Evolutionary conservation across 2,113 vertebrate species (phyloP).

Genomic region (Gallinago media): DNA sequence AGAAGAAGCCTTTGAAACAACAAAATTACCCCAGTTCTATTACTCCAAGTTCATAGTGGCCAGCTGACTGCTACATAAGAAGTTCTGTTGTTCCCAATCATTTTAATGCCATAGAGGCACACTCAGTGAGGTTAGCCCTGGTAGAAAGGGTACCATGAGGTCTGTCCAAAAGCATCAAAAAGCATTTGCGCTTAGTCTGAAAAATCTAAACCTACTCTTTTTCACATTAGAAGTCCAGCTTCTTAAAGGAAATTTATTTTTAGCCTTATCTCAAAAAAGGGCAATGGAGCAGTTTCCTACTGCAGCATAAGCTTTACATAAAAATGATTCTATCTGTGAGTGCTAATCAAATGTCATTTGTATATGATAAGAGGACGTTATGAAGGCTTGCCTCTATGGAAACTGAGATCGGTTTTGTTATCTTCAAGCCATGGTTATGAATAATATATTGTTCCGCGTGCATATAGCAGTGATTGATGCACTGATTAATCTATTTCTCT

Average conservation of each 20-base stretch:
- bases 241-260: constrained; percentile 12
- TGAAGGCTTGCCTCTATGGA: not conserved
- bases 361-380: not conserved
- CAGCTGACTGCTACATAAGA: not conserved
- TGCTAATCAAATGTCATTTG: constrained; percentile 21
- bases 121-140: not conserved
- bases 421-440: constrained; percentile 2
- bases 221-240: not conserved
- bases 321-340: constrained; percentile 10
- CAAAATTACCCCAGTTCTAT: not conserved
- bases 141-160: not conserved
- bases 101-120: not conserved
- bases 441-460: not conserved
- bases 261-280: constrained; percentile 9
- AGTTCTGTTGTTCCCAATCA: not conserved
- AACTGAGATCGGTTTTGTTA: constrained; percentile 15
- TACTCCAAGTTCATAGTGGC: not conserved
- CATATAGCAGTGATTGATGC: not conserved
- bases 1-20: not conserved
- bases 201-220: not conserved
- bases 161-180: not conserved
- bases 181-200: not conserved
- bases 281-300: not conserved
- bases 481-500: not conserved
- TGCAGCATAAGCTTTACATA: not conserved